These are phyloP conservation scores for Eupithecia vulgata DNA, from an alignment of 2,888 invertebrate genomes.

Conservation along the genomic window DNA sequence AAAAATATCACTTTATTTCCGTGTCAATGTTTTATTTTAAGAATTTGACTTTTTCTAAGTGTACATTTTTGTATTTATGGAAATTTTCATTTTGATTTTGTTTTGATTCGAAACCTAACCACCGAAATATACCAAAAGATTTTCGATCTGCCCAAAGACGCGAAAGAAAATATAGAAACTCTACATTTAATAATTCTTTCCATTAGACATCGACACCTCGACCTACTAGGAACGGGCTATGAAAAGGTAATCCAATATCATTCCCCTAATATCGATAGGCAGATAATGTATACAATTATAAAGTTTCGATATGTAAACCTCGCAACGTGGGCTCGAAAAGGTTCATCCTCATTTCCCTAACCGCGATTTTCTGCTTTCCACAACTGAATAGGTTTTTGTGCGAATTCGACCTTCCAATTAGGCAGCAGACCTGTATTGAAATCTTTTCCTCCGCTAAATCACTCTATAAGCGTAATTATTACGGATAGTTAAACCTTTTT, in stretches of 20 bases:
- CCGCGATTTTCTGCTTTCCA: conserved; percentile 52
- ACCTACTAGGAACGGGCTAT: not conserved
- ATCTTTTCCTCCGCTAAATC: conserved; percentile 51
- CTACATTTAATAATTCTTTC: not conserved
- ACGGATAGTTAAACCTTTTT: conserved; percentile 29
- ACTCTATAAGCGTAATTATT: conserved; percentile 41
- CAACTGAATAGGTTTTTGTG: conserved; percentile 60
- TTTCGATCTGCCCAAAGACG: too few species aligned
- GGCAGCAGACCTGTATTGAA: conserved; percentile 53
- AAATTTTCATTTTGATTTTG: too few species aligned
- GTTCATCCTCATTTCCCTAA: conserved; percentile 46
- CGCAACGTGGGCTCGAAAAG: conserved; percentile 35
- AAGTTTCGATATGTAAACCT: conserved; percentile 23
- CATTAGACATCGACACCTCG: not conserved
- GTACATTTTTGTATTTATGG: too few species aligned
- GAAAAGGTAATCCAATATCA: conserved; percentile 16
- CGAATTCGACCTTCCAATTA: conserved; percentile 66
- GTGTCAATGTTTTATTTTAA: too few species aligned
- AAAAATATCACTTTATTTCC: too few species aligned
- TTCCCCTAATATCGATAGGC: conserved; percentile 14
- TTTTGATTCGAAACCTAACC: too few species aligned
- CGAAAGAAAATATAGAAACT: not conserved
- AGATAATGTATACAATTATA: conserved; percentile 20
- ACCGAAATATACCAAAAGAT: not conserved
- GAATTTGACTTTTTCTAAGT: too few species aligned